Evolutionary conservation across 2,797 vertebrate species (phyloP).

Genomic region (Adelosebastes latens): DNA sequence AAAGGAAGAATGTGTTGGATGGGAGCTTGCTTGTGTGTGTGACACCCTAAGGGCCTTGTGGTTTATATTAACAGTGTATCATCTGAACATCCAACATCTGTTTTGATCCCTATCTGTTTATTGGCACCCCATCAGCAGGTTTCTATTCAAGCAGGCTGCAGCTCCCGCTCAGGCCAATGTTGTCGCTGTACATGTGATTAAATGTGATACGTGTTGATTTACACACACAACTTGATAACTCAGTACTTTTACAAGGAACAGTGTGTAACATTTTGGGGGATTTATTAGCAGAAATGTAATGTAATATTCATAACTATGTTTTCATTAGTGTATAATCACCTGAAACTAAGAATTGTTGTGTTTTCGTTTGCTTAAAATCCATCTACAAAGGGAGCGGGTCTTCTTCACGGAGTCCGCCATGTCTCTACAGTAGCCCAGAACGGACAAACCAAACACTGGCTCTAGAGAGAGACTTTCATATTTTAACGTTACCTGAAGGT

Average conservation of each 20-base stretch:
- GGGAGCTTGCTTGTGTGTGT: neutral
- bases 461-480: no score
- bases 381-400: no score
- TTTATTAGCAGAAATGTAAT: no score
- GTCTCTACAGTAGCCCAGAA: no score
- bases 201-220: neutral
- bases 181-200: neutral
- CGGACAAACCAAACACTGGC: no score
- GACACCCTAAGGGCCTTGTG: neutral
- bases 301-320: no score
- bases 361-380: fast-evolving
- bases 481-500: fast-evolving
- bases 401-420: no score
- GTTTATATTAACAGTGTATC: constrained; percentile 25
- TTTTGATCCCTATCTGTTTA: neutral
- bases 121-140: neutral
- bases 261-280: neutral
- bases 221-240: neutral
- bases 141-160: constrained; percentile 3
- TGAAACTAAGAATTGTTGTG: no score
- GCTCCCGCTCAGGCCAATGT: neutral
- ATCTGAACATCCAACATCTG: constrained; percentile 10
- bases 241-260: neutral
- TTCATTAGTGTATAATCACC: no score
- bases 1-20: constrained; percentile 53